Percentiles rank a stretch among this genome's conserved stretches.
phyloP scores from a whole-genome alignment of 2,113 vertebrate genomes.

The Pongo abelii region DNA sequence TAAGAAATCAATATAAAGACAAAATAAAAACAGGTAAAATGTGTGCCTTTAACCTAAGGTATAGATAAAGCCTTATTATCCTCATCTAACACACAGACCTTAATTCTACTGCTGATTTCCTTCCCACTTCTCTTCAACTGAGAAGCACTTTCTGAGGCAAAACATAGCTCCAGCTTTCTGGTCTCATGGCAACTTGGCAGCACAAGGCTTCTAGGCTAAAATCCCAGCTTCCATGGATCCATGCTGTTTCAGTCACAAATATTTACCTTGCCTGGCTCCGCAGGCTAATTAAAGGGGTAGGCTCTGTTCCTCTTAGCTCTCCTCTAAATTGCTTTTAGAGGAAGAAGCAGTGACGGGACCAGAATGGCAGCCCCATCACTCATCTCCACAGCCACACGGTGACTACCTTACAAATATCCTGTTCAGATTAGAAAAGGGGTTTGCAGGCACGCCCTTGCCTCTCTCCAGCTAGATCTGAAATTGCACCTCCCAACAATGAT shows the following conservation, averaged over 20 bases:
- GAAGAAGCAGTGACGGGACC: not conserved
- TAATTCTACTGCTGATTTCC: not conserved
- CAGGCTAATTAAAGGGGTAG: not conserved
- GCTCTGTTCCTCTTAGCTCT: not conserved
- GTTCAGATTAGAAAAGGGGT: not conserved
- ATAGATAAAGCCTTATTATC: fast-evolving
- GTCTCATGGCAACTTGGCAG: conserved; percentile 51
- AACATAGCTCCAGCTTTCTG: not conserved
- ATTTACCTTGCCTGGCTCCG: conserved; percentile 62
- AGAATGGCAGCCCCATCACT: not conserved
- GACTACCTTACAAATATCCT: not conserved
- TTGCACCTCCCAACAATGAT: not conserved
- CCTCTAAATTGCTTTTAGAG: not conserved
- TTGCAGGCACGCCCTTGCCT: not conserved
- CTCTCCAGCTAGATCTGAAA: not conserved
- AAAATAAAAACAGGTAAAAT: not conserved
- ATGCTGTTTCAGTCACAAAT: conserved; percentile 1
- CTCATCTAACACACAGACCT: not conserved
- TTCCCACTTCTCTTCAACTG: not conserved
- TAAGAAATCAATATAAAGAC: not conserved
- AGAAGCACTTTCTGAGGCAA: not conserved
- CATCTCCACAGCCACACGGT: not conserved
- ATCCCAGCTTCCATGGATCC: not conserved
- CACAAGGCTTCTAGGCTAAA: conserved; percentile 14
- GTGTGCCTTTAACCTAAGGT: not conserved